These are phyloP conservation scores for Rhynchopsitta pachyrhyncha DNA, from an alignment of 2,113 vertebrate species.

Conservation along the genomic window DNA sequence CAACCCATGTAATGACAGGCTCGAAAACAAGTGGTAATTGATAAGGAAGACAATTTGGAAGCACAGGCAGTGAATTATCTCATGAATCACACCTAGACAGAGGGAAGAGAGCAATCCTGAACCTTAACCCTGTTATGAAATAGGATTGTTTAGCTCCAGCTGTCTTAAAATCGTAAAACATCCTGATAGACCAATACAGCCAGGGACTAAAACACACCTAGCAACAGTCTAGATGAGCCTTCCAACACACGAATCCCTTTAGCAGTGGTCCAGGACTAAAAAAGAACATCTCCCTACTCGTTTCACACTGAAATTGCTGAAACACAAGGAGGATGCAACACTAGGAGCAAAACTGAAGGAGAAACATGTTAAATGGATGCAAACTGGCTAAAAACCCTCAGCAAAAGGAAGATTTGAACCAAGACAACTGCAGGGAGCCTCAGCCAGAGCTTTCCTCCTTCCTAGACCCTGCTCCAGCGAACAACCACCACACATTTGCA, in stretches of 20 bases:
- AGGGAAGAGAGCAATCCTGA: not conserved
- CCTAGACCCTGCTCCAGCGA: not conserved
- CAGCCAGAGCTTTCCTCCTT: not conserved
- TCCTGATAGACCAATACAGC: not conserved
- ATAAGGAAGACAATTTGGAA: not conserved
- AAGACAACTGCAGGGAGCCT: not conserved
- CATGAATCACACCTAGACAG: not conserved
- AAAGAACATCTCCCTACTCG: not conserved
- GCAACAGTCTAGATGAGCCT: rapidly evolving
- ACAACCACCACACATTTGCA: not conserved
- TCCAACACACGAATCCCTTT: not conserved
- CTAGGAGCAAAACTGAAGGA: not conserved
- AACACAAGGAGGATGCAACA: not conserved
- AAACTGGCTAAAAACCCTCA: not conserved
- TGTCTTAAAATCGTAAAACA: not conserved
- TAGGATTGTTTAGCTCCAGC: not conserved
- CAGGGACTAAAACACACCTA: not conserved
- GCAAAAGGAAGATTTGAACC: not conserved
- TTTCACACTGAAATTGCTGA: not conserved
- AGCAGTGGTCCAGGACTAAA: not conserved
- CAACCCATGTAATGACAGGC: not conserved
- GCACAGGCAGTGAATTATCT: not conserved
- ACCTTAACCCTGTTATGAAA: not conserved
- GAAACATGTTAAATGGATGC: not conserved
- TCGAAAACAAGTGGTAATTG: not conserved